Evolutionary conservation across 2,888 invertebrate genomes (phyloP).

Genomic region (Gasteruption jaculator): DNA sequence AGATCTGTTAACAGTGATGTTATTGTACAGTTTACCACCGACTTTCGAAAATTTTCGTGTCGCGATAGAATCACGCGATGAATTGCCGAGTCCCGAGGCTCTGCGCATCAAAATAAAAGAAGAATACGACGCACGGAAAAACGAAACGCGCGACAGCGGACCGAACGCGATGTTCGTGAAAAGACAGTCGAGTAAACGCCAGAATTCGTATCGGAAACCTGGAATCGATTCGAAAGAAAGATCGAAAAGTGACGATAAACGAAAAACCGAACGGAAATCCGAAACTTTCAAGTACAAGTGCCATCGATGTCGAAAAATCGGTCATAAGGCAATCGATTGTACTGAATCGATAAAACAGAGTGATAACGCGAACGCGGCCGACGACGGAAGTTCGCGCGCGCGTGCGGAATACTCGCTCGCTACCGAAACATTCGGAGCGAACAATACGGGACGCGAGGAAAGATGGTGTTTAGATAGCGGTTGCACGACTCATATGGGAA

Average conservation of each 20-base stretch:
- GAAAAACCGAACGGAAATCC: no score
- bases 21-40: conserved; percentile 20
- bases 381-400: no score
- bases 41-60: conserved; percentile 21
- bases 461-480: conserved; percentile 7
- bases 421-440: no score
- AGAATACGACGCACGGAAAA: conserved; percentile 10
- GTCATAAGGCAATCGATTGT: conserved; percentile 11
- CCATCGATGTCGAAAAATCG: conserved; percentile 13
- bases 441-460: background rate
- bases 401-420: no score
- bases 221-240: no score
- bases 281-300: no score
- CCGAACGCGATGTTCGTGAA: conserved; percentile 7
- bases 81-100: no score
- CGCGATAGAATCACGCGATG: no score
- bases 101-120: conserved; percentile 12
- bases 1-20: conserved; percentile 13
- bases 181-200: conserved; percentile 2
- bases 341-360: no score
- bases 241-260: no score
- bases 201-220: no score
- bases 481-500: conserved; percentile 4
- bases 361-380: conserved; percentile 14
- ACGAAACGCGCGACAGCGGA: background rate